Evolutionary conservation across 2,888 invertebrate genomes (phyloP), one percentile per base, ranked within the genome.

Genomic region (Eretmocerus hayati): DNA sequence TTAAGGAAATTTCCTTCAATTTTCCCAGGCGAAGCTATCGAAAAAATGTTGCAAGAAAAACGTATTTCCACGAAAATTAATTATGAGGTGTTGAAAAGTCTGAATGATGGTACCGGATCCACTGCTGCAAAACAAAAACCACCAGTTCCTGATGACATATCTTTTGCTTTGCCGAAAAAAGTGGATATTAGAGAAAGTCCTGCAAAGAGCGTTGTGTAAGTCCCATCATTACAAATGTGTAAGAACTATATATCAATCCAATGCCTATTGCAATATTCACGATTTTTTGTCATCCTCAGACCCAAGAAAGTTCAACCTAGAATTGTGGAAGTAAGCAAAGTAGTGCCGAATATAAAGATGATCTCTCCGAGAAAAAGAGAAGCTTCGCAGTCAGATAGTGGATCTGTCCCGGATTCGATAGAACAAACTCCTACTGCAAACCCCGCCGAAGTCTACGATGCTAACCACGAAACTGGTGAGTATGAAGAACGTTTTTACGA

Each of bases 31-130:
- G 95, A 96, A 73, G 96, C 96, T 0, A 92, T 97, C 38, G 91
- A 92, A 67, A 94, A 93, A 74, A 93, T 97, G 83, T 75, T 97
- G 18, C 90, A 88, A 58, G 96, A 96, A 68, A 94, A 94, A 73
- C 90, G 90, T 66, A 87, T 97, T 56, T 97, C 97, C 3, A 84
- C 83, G 4, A 99, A 99, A 77, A 95, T 99, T 46, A 96, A 99
- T 73, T 99, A 99, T 65, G 96, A 97, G 59, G 95, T 96, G 32
- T 74, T 97, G 50, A 89, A 88, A 70, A 88, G 86, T 59, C 74
- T 95, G 46, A 85, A 81, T 57, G 68, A 68, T 23, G 56, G 58
- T 38, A 50, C 52, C 33, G 16, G 43, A 15, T 23, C 58, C 3
- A 59, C 39, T 39, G n/a, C n/a, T n/a, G n/a, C n/a, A n/a, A 56